A percentile compares a stretch with the other conserved stretches of the same genome.
Conservation (phyloP, 92 coral and sea anemone species). For the Diadumene lineata region DNA sequence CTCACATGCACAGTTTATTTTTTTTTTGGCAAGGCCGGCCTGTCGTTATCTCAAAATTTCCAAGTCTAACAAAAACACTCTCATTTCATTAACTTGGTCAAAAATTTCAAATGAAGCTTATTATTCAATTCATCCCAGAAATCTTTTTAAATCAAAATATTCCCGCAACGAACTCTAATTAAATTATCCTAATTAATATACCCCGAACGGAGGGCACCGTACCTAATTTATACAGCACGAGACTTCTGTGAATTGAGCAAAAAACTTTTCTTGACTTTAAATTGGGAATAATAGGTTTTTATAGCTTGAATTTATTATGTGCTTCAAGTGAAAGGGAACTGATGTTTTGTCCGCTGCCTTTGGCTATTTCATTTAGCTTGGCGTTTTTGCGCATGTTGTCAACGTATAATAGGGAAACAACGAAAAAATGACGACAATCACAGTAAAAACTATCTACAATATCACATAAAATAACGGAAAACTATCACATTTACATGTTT, state of each 20-base stretch:
- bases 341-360: not conserved
- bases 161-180: conserved; percentile 37
- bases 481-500: not conserved
- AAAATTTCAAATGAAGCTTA: conserved; percentile 31
- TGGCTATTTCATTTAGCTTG: not conserved
- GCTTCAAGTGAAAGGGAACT: not conserved
- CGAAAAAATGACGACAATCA: not conserved
- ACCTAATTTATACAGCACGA: not conserved
- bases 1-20: too few relatives aligned
- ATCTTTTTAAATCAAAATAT: conserved; percentile 34
- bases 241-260: not conserved
- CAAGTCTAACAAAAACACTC: conserved; percentile 16
- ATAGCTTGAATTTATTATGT: not conserved
- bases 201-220: not conserved
- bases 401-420: not conserved
- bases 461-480: not conserved
- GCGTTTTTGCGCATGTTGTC: not conserved
- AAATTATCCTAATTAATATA: conserved; percentile 17
- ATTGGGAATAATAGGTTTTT: not conserved
- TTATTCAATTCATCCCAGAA: conserved; percentile 29
- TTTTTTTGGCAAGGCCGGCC: too few relatives aligned
- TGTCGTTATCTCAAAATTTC: not conserved
- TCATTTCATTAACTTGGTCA: conserved; percentile 20
- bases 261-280: not conserved
- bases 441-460: not conserved